Base-by-base conservation (phyloP, 2,113 vertebrate species). In the Oreochromis tanganicae region DNA sequence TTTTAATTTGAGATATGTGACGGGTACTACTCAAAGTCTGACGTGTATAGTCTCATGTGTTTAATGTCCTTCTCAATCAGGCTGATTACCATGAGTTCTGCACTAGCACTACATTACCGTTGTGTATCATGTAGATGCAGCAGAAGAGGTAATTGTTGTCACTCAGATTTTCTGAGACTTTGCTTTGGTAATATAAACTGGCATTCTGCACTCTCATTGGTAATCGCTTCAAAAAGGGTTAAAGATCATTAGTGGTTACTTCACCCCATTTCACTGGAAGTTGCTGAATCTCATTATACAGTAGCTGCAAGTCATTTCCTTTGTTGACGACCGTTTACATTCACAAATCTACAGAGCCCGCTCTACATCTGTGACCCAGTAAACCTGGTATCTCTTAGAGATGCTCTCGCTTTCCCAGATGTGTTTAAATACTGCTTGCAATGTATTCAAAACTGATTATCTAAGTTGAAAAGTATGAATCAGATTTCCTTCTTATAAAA, bases 231-330 rank as follows among this genome's bases (percentile, higher is more conserved):
- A 48, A 73, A 73, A 73, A 48, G 68, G 41, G 43, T 75, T 48
- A 48, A 48, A 75, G 68, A 46, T 29, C 68, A 75, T 14, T 46
- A 48, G 71, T 48, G 41, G 24, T 75, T 75, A 17, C 14, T 48
- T 48, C 71, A 75, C 5, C 24, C 61, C 19, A 21, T 66, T 66
- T 8, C 61, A 66, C 61, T 66, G 43, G 14, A 50, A 50, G 46
- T 19, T 50, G 9, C 71, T 32, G 43, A 50, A 27, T n/a, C 16
- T 50, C 0, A n/a, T 17, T 50, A 11, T 0, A 50, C 4, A 4
- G 46, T 19, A 48, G 43, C 43, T 78, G 16, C 10, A n/a, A 50
- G 73, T 32, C 16, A 46, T 0, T 78, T 78, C 46, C 73, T 78
- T 78, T 78, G 9, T 78, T 50, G 24, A 50, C 2, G 1, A 10